phyloP scores from a whole-genome alignment of 2,797 vertebrate genomes.

The Enteromius radiatus region DNA sequence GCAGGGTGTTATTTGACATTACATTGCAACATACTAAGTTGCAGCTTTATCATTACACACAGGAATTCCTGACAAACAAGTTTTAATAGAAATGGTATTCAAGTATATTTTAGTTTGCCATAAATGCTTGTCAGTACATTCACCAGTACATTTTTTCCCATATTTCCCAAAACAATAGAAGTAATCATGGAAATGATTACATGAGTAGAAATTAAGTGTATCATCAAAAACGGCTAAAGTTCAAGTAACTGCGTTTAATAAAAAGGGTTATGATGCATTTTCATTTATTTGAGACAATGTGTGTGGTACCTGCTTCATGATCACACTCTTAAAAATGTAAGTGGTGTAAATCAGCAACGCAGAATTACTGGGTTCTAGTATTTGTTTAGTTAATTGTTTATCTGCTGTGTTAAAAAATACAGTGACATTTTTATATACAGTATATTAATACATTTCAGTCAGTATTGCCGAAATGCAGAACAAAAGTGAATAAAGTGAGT shows the following conservation, averaged over 20 bases:
- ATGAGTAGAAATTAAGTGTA: neutral
- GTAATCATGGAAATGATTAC: neutral
- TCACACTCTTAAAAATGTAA: neutral
- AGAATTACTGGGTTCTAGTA: neutral
- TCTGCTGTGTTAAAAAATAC: neutral
- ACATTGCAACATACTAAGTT: neutral
- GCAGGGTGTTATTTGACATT: neutral
- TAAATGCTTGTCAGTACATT: neutral
- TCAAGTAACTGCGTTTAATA: neutral
- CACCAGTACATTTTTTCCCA: no score
- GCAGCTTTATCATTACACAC: neutral
- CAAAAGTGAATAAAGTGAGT: neutral
- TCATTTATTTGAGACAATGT: no score
- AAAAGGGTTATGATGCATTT: no score
- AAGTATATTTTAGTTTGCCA: neutral
- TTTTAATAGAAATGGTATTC: neutral
- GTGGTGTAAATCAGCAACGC: neutral
- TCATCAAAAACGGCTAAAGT: neutral
- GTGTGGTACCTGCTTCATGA: neutral
- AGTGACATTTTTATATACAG: neutral
- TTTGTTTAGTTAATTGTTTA: neutral
- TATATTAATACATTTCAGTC: no score
- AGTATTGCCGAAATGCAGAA: neutral
- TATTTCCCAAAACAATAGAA: no score
- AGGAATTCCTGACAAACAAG: neutral